Evolutionary conservation across 1,140 invertebrate species (phyloP).

Genomic region (Cephus cinctus): DNA sequence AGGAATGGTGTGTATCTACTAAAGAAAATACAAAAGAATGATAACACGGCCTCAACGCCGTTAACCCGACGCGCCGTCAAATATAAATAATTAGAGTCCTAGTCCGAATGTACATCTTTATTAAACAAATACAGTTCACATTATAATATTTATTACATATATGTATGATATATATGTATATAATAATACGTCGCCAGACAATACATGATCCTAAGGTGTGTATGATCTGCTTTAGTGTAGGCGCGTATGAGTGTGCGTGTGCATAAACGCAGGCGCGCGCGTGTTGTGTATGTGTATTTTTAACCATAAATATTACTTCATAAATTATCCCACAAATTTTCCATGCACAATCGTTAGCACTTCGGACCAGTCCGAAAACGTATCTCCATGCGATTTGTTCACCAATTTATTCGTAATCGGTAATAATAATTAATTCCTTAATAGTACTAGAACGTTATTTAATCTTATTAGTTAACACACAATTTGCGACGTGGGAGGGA

Average conservation of each 20-base stretch:
- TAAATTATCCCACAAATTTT: too few relatives aligned
- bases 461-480: conserved; percentile 55
- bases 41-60: too few relatives aligned
- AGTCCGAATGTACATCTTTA: conserved; percentile 57
- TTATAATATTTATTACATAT: conserved; percentile 55
- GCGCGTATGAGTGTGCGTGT: too few relatives aligned
- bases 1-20: too few relatives aligned
- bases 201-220: conserved; percentile 55
- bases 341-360: too few relatives aligned
- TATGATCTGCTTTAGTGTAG: conserved; percentile 52
- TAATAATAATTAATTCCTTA: conserved; percentile 53
- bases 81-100: too few relatives aligned
- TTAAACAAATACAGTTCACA: conserved; percentile 60
- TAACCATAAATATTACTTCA: conserved; percentile 47
- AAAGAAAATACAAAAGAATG: too few relatives aligned
- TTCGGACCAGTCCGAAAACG: too few relatives aligned
- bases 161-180: conserved; percentile 27
- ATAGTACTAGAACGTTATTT: conserved; percentile 39
- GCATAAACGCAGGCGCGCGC: too few relatives aligned
- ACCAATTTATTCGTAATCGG: too few relatives aligned
- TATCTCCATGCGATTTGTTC: too few relatives aligned
- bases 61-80: too few relatives aligned
- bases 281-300: conserved; percentile 30
- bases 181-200: conserved; percentile 44
- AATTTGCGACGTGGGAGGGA: conserved; percentile 52